A percentile compares a stretch with the other conserved stretches of the same genome.
These are phyloP conservation scores for Rosalia funebris DNA, from an alignment of 2,888 invertebrate genomes.

Conservation along the genomic window DNA sequence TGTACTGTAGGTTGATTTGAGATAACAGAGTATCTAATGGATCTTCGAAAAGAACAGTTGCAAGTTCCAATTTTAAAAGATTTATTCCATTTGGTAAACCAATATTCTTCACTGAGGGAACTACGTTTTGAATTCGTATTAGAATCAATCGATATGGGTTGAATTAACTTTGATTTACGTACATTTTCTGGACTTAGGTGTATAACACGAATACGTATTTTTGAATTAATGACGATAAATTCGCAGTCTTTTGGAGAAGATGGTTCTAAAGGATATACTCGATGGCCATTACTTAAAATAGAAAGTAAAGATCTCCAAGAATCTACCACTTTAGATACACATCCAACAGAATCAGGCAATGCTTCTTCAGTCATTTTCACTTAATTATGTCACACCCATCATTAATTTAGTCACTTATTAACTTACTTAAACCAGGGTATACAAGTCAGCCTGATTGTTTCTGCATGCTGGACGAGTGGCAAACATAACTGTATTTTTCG, in stretches of 20 bases:
- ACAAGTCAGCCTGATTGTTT: conserved; percentile 6
- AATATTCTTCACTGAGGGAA: conserved; percentile 64
- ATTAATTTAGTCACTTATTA: conserved; percentile 28
- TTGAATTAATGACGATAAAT: conserved; percentile 57
- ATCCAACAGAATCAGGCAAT: conserved; percentile 40
- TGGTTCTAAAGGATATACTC: conserved; percentile 58
- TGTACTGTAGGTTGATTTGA: conserved; percentile 45
- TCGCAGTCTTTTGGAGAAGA: conserved; percentile 58
- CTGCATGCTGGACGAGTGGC: conserved; percentile 8
- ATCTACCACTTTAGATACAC: conserved; percentile 51
- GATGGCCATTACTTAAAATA: conserved; percentile 51
- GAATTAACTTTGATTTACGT: conserved; percentile 41
- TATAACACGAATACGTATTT: conserved; percentile 57
- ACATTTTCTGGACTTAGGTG: conserved; percentile 55
- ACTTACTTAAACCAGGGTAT: conserved; percentile 8
- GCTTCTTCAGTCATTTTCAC: conserved; percentile 49
- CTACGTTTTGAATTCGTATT: conserved; percentile 51
- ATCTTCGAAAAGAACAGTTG: conserved; percentile 62
- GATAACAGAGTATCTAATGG: conserved; percentile 56
- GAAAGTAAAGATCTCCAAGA: conserved; percentile 48
- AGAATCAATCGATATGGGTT: conserved; percentile 43
- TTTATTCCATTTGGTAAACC: conserved; percentile 65
- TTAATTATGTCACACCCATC: conserved; percentile 52
- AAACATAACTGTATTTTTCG: conserved; percentile 8
- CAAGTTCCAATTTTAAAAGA: conserved; percentile 60